Evolutionary conservation across 2,888 invertebrate species (phyloP).

Genomic region (Lymantria monacha): DNA sequence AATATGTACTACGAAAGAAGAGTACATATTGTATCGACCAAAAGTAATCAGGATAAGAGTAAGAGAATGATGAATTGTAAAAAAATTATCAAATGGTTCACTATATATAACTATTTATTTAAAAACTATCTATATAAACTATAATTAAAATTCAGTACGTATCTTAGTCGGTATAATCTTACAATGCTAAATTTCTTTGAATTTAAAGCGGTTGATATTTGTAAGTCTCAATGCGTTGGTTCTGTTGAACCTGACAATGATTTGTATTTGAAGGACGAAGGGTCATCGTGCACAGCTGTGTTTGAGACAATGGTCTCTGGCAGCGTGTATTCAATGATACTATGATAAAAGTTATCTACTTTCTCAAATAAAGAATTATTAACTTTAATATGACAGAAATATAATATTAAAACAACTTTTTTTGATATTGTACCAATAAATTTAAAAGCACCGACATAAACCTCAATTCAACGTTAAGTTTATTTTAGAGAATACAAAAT

Average conservation of each 20-base stretch:
- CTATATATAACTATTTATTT: too few relatives aligned
- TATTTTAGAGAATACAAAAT: too few relatives aligned
- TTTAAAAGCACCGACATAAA: not conserved
- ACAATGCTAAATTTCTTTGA: not conserved
- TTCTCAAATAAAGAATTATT: not conserved
- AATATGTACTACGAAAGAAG: too few relatives aligned
- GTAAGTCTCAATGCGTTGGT: conserved; percentile 47
- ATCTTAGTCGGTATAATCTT: not conserved
- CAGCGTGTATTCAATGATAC: conserved; percentile 42
- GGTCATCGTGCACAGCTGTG: conserved; percentile 54
- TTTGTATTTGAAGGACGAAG: conserved; percentile 58
- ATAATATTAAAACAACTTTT: not conserved
- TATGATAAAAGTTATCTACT: conserved; percentile 33
- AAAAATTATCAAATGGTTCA: too few relatives aligned
- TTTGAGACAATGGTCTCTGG: conserved; percentile 52
- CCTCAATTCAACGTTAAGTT: too few relatives aligned
- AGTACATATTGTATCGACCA: too few relatives aligned
- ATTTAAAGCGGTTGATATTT: conserved; percentile 7
- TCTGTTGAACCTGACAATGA: conserved; percentile 67
- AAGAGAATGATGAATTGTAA: too few relatives aligned
- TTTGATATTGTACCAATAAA: not conserved
- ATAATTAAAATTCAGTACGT: not conserved
- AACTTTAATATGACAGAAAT: not conserved
- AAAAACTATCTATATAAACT: not conserved
- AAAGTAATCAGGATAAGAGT: too few relatives aligned